These are phyloP conservation scores for Cyprinodon variegatus DNA, from an alignment of 2,113 vertebrate genomes.

Conservation along the genomic window DNA sequence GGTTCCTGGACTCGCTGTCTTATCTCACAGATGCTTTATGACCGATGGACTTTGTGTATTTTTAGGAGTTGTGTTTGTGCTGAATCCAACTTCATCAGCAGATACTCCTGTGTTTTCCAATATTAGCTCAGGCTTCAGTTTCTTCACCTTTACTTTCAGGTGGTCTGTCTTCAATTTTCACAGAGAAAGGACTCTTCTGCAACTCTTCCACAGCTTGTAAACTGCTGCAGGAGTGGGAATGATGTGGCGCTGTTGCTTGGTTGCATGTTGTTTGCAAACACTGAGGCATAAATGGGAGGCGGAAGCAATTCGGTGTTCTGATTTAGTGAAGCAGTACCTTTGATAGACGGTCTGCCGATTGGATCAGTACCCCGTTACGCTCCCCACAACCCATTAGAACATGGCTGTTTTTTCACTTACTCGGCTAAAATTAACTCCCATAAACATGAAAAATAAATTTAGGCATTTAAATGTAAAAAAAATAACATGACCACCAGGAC, in stretches of 20 bases:
- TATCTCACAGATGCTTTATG: constrained; percentile 49
- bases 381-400: background rate
- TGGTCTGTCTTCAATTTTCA: background rate
- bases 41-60: constrained; percentile 58
- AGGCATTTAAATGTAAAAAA: too few species aligned
- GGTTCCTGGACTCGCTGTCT: constrained; percentile 7
- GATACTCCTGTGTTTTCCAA: background rate
- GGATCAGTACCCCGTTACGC: background rate
- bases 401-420: too few species aligned
- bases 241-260: background rate
- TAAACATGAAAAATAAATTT: too few species aligned
- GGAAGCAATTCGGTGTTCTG: background rate
- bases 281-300: background rate
- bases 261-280: background rate
- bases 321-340: background rate
- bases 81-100: constrained; percentile 21
- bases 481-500: too few species aligned
- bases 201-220: background rate
- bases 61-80: constrained; percentile 15
- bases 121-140: background rate
- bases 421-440: too few species aligned
- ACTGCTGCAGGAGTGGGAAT: background rate
- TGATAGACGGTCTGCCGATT: background rate
- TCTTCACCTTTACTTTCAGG: background rate
- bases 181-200: background rate